A percentile compares a stretch with the other conserved stretches of the same genome.
Evolutionary conservation across 2,888 invertebrate species (phyloP).

Genomic region (Xylota segnis): DNA sequence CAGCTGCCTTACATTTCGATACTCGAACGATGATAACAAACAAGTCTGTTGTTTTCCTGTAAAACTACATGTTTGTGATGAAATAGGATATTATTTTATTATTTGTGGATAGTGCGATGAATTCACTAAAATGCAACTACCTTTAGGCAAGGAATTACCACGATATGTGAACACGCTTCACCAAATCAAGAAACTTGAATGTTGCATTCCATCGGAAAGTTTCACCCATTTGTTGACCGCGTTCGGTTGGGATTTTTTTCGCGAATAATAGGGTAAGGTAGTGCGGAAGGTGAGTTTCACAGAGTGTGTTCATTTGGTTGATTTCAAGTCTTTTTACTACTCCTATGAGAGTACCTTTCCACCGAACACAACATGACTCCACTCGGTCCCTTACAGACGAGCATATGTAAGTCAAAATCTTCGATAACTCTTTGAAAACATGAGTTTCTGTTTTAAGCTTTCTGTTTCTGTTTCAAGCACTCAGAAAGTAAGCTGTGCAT

Average conservation of each 20-base stretch:
- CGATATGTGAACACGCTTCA: no score
- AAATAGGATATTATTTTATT: constrained; percentile 1
- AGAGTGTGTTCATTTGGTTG: neutral
- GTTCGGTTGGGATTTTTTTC: neutral
- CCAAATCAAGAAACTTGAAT: no score
- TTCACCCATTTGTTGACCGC: neutral
- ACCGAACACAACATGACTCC: no score
- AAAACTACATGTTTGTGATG: neutral
- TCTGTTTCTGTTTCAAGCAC: no score
- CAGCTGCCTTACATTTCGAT: constrained; percentile 49
- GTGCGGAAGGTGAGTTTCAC: neutral
- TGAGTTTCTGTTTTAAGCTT: no score
- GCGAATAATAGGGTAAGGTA: neutral
- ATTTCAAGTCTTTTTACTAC: no score
- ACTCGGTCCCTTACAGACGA: no score
- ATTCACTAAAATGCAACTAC: neutral
- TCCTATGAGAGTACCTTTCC: no score
- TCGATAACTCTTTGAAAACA: no score
- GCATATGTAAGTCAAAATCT: no score
- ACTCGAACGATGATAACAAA: constrained; percentile 47
- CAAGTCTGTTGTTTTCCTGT: constrained; percentile 2
- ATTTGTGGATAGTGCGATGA: neutral
- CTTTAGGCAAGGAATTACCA: neutral
- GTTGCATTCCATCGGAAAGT: neutral
- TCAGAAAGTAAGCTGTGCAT: no score